phyloP scores from a whole-genome alignment of 2,797 vertebrate species.

The Distichodus sexfasciatus region DNA sequence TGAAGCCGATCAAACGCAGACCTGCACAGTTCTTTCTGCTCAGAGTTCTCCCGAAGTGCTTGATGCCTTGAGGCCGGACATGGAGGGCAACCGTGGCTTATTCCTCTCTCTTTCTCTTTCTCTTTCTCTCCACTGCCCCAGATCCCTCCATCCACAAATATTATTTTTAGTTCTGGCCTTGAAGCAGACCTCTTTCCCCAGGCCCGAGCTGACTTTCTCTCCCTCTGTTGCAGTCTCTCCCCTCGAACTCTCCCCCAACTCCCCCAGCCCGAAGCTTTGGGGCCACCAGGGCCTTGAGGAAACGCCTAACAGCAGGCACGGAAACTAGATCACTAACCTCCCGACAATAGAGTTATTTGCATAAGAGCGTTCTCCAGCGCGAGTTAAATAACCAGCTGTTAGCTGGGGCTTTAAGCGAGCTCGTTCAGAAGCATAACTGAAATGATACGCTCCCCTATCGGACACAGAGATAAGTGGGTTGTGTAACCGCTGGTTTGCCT shows the following conservation, averaged over 20 bases:
- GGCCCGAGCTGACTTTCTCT: slow-evolving; percentile 68
- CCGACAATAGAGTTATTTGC: slow-evolving; percentile 53
- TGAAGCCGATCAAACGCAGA: no score
- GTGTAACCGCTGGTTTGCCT: no score
- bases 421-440: slow-evolving; percentile 57
- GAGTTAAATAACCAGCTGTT: slow-evolving; percentile 61
- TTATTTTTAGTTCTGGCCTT: slow-evolving; percentile 48
- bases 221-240: no score
- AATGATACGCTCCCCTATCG: slow-evolving; percentile 41
- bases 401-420: slow-evolving; percentile 53
- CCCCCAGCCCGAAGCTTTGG: slow-evolving; percentile 58
- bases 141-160: slow-evolving; percentile 62
- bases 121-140: slow-evolving; percentile 58
- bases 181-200: slow-evolving; percentile 63
- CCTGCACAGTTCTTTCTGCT: no score
- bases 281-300: slow-evolving; percentile 61
- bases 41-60: neutral
- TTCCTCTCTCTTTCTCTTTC: slow-evolving; percentile 17
- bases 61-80: slow-evolving; percentile 48
- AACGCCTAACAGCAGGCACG: slow-evolving; percentile 52
- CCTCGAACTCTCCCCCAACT: no score
- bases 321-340: slow-evolving; percentile 66
- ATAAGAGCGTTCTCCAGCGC: slow-evolving; percentile 56
- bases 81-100: slow-evolving; percentile 48
- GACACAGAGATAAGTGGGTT: neutral